Percentiles rank a stretch among this genome's conserved stretches.
Evolutionary conservation across 2,888 invertebrate genomes (phyloP).

Genomic region (Cerastoderma edule): DNA sequence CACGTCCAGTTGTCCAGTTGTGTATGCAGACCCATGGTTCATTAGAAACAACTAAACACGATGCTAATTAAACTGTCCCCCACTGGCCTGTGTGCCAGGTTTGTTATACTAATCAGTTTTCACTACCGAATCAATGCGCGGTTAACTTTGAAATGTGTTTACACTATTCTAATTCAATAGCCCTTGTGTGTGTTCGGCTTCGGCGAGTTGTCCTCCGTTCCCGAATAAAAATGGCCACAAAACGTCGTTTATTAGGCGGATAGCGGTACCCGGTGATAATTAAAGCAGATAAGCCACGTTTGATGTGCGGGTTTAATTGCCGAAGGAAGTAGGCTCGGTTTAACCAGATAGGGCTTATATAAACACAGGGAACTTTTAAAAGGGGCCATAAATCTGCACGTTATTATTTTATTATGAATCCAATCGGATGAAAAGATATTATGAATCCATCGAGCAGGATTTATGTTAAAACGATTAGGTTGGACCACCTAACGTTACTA

Average conservation of each 20-base stretch:
- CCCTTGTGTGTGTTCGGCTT: conserved; percentile 22
- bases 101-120: conserved; percentile 20
- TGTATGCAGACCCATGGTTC: too few relatives aligned
- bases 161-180: conserved; percentile 34
- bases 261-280: conserved; percentile 57
- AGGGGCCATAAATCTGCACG: conserved; percentile 42
- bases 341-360: conserved; percentile 54
- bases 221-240: conserved; percentile 31
- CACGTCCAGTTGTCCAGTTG: too few relatives aligned
- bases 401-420: conserved; percentile 47
- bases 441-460: not conserved
- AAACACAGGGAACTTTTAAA: conserved; percentile 53
- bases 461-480: not conserved
- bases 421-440: not conserved
- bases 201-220: conserved; percentile 15
- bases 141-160: conserved; percentile 30
- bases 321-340: conserved; percentile 49
- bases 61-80: too few relatives aligned
- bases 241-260: conserved; percentile 49
- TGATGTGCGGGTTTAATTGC: conserved; percentile 54
- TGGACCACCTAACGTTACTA: not conserved
- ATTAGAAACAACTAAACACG: too few relatives aligned
- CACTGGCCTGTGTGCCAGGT: too few relatives aligned
- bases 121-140: conserved; percentile 12
- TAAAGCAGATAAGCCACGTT: conserved; percentile 58